Conservation (phyloP, 2,888 invertebrate species). For the Drosophila paramelanica region DNA sequence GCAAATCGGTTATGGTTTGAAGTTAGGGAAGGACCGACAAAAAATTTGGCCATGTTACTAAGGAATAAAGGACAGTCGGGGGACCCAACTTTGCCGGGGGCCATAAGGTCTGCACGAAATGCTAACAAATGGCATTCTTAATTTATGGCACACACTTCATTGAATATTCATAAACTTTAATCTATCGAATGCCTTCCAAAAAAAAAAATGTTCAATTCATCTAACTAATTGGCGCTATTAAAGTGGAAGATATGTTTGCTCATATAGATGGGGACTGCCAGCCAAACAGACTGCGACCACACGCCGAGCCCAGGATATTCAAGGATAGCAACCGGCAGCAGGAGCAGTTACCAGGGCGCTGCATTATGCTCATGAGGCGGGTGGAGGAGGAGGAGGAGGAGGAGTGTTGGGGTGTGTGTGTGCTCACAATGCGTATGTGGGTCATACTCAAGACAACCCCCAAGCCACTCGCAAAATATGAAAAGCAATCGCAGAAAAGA, state of each 20-base stretch:
- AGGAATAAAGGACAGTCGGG: too few relatives aligned
- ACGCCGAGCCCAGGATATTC: slow-evolving; percentile 39
- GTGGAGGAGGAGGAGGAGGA: background rate
- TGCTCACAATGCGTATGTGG: slow-evolving; percentile 51
- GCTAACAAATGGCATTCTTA: slow-evolving; percentile 75
- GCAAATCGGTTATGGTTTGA: too few relatives aligned
- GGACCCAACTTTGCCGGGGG: slow-evolving; percentile 16
- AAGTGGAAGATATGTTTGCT: slow-evolving; percentile 48
- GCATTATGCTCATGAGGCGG: slow-evolving; percentile 50
- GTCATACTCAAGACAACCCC: slow-evolving; percentile 43
- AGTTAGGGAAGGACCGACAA: too few relatives aligned
- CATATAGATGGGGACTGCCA: slow-evolving; percentile 10
- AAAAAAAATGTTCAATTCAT: slow-evolving; percentile 66
- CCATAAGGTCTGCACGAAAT: slow-evolving; percentile 61
- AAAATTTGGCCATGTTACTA: too few relatives aligned
- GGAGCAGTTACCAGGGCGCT: slow-evolving; percentile 67
- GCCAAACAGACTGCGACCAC: slow-evolving; percentile 38
- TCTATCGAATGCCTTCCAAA: slow-evolving; percentile 42
- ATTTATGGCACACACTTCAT: slow-evolving; percentile 77
- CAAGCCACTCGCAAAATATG: slow-evolving; percentile 34
- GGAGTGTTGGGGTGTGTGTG: background rate
- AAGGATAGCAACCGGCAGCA: slow-evolving; percentile 12
- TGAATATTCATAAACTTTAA: slow-evolving; percentile 78
- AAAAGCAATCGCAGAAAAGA: slow-evolving; percentile 42
- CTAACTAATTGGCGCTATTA: slow-evolving; percentile 75